Conservation (phyloP, 1,140 invertebrate species). For the Nebria ingens region DNA sequence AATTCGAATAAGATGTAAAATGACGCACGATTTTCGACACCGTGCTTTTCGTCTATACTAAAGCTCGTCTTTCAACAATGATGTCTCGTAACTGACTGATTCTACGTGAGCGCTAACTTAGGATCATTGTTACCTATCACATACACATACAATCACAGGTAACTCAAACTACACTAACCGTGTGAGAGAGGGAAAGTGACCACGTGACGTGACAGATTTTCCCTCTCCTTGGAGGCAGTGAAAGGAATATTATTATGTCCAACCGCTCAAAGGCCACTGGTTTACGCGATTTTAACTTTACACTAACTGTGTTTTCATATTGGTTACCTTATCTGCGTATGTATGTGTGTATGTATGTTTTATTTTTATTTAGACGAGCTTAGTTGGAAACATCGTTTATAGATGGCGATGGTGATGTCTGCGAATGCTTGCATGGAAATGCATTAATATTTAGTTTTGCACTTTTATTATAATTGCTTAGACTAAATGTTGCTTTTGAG, state of each 20-base stretch:
- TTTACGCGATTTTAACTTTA: no score
- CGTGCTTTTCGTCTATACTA: conserved; percentile 2
- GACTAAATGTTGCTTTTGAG: background rate
- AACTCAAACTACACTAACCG: conserved; percentile 12
- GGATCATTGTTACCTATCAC: conserved; percentile 9
- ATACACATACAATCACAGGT: conserved; percentile 6
- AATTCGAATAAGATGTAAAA: background rate
- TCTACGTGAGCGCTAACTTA: conserved; percentile 2
- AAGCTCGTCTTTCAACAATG: conserved; percentile 15
- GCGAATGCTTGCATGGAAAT: no score
- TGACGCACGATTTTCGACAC: background rate
- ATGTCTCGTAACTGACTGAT: conserved; percentile 15
- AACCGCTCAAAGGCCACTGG: background rate
- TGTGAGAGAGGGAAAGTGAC: conserved; percentile 17
- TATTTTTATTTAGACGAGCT: no score
- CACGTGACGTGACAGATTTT: conserved; percentile 14
- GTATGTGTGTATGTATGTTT: no score
- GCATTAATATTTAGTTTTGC: no score
- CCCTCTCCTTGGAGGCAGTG: conserved; percentile 12
- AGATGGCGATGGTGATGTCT: no score
- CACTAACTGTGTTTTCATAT: no score
- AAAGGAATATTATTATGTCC: conserved; percentile 15
- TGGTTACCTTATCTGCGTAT: no score
- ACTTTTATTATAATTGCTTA: background rate
- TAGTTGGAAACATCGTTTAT: no score